Conservation (phyloP, 2,797 vertebrate genomes). For the Trematomus bernacchii region DNA sequence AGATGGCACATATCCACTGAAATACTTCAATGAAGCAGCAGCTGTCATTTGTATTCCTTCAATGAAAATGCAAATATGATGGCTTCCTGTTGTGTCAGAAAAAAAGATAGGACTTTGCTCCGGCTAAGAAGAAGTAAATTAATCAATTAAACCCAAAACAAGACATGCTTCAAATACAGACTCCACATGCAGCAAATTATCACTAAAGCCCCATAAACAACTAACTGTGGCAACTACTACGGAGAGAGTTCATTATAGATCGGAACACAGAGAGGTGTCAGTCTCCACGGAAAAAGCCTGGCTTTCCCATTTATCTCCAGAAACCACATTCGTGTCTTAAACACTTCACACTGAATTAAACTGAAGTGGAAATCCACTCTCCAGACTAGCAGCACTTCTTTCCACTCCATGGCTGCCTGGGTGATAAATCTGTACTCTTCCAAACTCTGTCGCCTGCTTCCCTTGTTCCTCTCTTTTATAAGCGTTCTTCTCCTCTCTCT, state of each 20-base stretch:
- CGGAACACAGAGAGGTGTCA: slow-evolving; percentile 48
- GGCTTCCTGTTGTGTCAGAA: slow-evolving; percentile 3
- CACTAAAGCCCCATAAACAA: slow-evolving; percentile 19
- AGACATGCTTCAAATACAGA: slow-evolving; percentile 17
- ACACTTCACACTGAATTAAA: slow-evolving; percentile 77
- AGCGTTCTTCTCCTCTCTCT: slow-evolving; percentile 12
- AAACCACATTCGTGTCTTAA: slow-evolving; percentile 61
- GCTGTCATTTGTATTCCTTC: slow-evolving; percentile 41
- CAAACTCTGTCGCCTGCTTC: slow-evolving; percentile 32
- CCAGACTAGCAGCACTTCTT: slow-evolving; percentile 63
- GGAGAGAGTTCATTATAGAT: slow-evolving; percentile 38
- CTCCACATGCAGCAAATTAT: slow-evolving; percentile 22
- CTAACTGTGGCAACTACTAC: slow-evolving; percentile 12
- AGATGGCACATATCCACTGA: slow-evolving; percentile 68
- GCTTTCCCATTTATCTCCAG: slow-evolving; percentile 63
- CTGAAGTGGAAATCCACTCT: slow-evolving; percentile 69
- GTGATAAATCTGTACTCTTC: slow-evolving; percentile 66
- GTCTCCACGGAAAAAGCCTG: slow-evolving; percentile 50
- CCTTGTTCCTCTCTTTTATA: slow-evolving; percentile 42
- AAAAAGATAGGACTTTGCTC: neutral
- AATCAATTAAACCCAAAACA: slow-evolving; percentile 9
- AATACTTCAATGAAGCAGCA: neutral
- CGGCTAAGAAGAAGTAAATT: slow-evolving; percentile 7
- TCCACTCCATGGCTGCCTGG: slow-evolving; percentile 55
- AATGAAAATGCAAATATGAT: slow-evolving; percentile 19